Evolutionary conservation across 2,113 vertebrate species (phyloP).

Genomic region (Xenopus borealis): DNA sequence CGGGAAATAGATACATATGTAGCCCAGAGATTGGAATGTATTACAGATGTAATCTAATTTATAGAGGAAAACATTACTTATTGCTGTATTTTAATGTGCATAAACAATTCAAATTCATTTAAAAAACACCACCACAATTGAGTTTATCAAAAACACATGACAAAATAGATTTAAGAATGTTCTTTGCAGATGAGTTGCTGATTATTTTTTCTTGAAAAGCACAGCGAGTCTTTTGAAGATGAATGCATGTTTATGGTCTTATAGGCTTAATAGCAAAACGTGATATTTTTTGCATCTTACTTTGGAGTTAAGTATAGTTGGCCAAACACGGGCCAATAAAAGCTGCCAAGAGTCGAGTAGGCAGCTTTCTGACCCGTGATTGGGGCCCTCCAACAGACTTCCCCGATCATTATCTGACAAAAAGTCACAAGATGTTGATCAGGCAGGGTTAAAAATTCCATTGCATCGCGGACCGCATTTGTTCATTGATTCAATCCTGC

Average conservation of each 20-base stretch:
- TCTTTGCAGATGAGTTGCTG: background rate
- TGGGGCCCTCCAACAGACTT: too few species aligned
- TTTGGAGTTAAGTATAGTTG: too few species aligned
- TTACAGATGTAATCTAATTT: constrained; percentile 42
- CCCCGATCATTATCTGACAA: too few species aligned
- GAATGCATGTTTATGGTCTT: constrained; percentile 2
- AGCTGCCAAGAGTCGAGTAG: too few species aligned
- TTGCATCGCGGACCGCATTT: too few species aligned
- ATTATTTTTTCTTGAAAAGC: background rate
- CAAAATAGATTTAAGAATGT: constrained; percentile 3
- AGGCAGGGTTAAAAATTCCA: too few species aligned
- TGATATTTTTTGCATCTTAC: too few species aligned
- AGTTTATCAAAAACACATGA: constrained; percentile 37
- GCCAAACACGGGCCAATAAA: too few species aligned
- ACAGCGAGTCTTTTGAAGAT: constrained; percentile 3
- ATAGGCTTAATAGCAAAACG: background rate
- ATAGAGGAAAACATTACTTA: constrained; percentile 45
- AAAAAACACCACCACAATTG: constrained; percentile 26
- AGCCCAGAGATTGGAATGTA: constrained; percentile 30
- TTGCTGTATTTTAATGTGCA: constrained; percentile 35
- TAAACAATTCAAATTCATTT: constrained; percentile 38
- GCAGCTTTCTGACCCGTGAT: too few species aligned
- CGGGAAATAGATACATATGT: constrained; percentile 38
- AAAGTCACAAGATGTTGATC: too few species aligned
- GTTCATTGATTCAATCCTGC: too few species aligned